Conservation (phyloP, 2,888 invertebrate species). For the Petrophora chlorosata region DNA sequence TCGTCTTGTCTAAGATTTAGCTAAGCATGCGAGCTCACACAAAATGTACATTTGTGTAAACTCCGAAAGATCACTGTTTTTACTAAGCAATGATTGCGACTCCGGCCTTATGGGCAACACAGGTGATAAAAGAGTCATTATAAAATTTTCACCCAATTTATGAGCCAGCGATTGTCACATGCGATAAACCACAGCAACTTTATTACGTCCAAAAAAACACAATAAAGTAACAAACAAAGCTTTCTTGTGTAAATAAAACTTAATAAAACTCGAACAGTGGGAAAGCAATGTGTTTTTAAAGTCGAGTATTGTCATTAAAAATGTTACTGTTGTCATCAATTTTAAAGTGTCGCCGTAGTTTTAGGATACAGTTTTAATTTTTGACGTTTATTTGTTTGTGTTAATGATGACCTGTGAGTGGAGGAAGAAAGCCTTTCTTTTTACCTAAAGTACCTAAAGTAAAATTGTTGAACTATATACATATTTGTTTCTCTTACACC, state of each 20-base stretch:
- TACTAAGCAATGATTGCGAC: background rate
- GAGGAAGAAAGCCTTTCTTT: too few relatives aligned
- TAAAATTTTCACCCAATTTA: conserved; percentile 50
- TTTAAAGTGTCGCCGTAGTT: conserved; percentile 67
- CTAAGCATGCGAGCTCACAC: too few relatives aligned
- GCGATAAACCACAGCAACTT: conserved; percentile 55
- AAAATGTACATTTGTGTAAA: too few relatives aligned
- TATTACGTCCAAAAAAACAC: conserved; percentile 67
- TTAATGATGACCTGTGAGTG: conserved; percentile 13
- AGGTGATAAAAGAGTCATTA: conserved; percentile 41
- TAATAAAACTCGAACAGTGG: conserved; percentile 69
- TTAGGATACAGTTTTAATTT: conserved; percentile 66
- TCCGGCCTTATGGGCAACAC: conserved; percentile 10
- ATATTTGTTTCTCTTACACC: too few relatives aligned
- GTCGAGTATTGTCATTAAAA: conserved; percentile 70
- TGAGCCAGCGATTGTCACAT: conserved; percentile 45
- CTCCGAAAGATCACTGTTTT: too few relatives aligned
- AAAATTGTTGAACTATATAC: too few relatives aligned
- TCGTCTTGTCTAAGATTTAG: too few relatives aligned
- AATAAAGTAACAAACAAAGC: conserved; percentile 72
- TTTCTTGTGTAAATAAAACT: conserved; percentile 65
- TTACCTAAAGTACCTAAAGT: too few relatives aligned
- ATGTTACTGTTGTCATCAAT: conserved; percentile 72
- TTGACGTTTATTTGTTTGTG: conserved; percentile 63
- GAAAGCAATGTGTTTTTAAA: conserved; percentile 51